Evolutionary conservation across 2,113 vertebrate genomes (phyloP).

Genomic region (Amazona guildingii): DNA sequence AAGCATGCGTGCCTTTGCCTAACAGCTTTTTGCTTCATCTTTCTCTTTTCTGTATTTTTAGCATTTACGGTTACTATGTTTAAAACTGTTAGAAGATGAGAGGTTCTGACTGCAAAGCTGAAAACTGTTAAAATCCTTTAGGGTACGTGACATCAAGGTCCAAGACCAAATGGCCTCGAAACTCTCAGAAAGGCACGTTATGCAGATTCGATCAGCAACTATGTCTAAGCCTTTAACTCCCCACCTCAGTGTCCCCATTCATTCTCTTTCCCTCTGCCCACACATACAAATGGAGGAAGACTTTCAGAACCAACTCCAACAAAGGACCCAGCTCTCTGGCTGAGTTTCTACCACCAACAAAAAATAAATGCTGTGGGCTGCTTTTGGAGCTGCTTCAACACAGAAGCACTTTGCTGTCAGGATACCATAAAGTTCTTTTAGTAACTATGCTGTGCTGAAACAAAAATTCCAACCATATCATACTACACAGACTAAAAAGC

Average conservation of each 20-base stretch:
- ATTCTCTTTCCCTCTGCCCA: neutral
- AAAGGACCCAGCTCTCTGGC: neutral
- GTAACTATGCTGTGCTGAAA: neutral
- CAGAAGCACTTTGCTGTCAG: slow-evolving; percentile 10
- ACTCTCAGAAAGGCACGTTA: neutral
- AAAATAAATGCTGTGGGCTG: slow-evolving; percentile 24
- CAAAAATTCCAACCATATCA: neutral
- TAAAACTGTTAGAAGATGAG: neutral
- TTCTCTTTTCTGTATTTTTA: slow-evolving; percentile 4
- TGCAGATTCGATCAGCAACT: neutral
- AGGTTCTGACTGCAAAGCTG: neutral
- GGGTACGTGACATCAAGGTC: neutral
- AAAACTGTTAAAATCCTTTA: neutral
- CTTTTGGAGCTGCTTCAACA: slow-evolving; percentile 36
- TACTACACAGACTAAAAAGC: neutral
- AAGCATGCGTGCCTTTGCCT: neutral
- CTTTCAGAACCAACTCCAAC: slow-evolving; percentile 1
- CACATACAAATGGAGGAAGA: neutral
- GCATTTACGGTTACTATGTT: neutral
- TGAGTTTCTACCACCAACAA: neutral
- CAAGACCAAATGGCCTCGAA: neutral
- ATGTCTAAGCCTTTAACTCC: neutral
- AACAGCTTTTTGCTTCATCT: neutral
- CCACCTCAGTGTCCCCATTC: neutral
- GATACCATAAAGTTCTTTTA: neutral